Percentiles rank a stretch among this genome's conserved stretches.
Conservation (phyloP, 2,113 vertebrate genomes). For the Euleptes europaea region DNA sequence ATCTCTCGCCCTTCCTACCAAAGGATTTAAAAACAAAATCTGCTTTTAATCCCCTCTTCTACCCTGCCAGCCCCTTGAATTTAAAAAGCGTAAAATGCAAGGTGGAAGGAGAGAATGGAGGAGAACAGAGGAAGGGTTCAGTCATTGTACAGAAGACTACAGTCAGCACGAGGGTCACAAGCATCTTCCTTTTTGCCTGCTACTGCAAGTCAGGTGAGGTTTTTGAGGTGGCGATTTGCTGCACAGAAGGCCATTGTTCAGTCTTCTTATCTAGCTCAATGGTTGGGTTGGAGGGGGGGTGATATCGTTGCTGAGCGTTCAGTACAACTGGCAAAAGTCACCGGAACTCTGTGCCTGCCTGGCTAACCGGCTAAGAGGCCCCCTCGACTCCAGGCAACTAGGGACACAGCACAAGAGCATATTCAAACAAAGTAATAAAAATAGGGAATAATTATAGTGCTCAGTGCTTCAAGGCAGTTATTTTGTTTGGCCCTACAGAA, state of each 20-base stretch:
- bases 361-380: not conserved
- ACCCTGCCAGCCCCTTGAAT: not conserved
- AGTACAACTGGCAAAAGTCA: accelerated
- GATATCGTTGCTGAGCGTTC: constrained; percentile 7
- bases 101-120: not conserved
- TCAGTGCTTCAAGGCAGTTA: not conserved
- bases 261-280: constrained; percentile 40
- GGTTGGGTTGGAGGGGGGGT: not conserved
- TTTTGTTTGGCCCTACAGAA: not conserved
- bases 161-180: not conserved
- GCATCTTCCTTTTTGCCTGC: not conserved
- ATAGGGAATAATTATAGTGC: not conserved
- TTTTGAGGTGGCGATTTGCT: constrained; percentile 17
- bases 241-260: constrained; percentile 54
- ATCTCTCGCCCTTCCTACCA: not conserved
- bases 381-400: constrained; percentile 43
- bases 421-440: constrained; percentile 38
- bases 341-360: not conserved
- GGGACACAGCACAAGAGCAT: not conserved
- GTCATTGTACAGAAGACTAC: not conserved
- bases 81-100: accelerated
- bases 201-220: accelerated
- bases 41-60: not conserved
- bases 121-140: not conserved
- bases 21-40: not conserved